A percentile compares a stretch with the other conserved stretches of the same genome.
These are phyloP conservation scores for Gadopsis marmoratus DNA, from an alignment of 2,797 vertebrate genomes.

Conservation along the genomic window DNA sequence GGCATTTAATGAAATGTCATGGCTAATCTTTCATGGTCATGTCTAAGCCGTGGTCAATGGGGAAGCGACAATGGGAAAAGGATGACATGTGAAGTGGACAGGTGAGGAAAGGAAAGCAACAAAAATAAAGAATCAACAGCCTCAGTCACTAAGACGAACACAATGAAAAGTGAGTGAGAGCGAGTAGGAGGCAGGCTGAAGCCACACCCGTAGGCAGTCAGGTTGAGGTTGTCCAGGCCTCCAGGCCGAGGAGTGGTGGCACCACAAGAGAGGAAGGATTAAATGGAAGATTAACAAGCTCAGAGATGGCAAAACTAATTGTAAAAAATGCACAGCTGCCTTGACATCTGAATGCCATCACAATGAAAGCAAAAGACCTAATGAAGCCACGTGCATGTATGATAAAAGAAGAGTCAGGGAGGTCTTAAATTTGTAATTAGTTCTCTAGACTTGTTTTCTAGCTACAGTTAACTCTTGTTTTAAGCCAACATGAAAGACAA, in stretches of 20 bases:
- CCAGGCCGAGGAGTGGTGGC: constrained; percentile 63
- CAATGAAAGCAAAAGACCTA: constrained; percentile 1
- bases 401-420: neutral
- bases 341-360: neutral
- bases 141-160: constrained; percentile 7
- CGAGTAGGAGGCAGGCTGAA: constrained; percentile 26
- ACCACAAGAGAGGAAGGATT: constrained; percentile 64
- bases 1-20: neutral
- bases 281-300: constrained; percentile 52
- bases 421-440: neutral
- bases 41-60: neutral
- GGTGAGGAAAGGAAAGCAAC: neutral
- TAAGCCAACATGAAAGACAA: constrained; percentile 33
- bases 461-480: constrained; percentile 12
- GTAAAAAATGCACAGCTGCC: constrained; percentile 9
- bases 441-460: constrained; percentile 13
- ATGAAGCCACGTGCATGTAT: neutral
- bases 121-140: constrained; percentile 5
- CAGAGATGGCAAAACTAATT: constrained; percentile 36
- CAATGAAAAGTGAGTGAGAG: constrained; percentile 13
- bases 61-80: neutral
- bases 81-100: neutral
- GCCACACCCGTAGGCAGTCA: constrained; percentile 29
- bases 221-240: constrained; percentile 63
- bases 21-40: neutral